These are phyloP conservation scores for Furnarius figulus DNA, from an alignment of 2,113 vertebrate species.

Conservation along the genomic window DNA sequence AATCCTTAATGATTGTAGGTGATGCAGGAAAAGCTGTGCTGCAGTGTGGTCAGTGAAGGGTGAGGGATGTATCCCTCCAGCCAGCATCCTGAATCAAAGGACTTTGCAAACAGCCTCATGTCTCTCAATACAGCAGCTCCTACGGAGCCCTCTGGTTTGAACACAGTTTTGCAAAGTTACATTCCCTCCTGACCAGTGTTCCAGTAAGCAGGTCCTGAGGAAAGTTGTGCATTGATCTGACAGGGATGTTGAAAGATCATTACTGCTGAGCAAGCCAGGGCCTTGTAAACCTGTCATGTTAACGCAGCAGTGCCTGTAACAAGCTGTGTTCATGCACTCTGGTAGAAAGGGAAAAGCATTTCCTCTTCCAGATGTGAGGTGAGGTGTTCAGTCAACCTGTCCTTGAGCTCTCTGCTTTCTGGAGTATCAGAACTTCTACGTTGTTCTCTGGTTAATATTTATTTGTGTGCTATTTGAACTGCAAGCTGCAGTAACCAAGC, in stretches of 20 bases:
- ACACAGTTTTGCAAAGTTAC: not conserved
- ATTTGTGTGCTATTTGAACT: not conserved
- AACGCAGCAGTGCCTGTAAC: not conserved
- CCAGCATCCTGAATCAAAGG: not conserved
- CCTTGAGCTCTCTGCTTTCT: not conserved
- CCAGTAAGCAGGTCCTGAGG: not conserved
- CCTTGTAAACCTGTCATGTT: not conserved
- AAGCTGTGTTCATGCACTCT: not conserved
- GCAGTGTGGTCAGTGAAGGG: not conserved
- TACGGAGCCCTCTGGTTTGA: not conserved
- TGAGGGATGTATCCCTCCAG: not conserved
- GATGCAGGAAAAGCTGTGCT: not conserved
- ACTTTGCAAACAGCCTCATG: not conserved
- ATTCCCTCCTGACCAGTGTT: not conserved
- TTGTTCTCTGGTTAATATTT: not conserved
- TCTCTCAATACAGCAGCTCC: not conserved
- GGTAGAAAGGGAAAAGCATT: not conserved
- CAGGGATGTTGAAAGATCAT: constrained; percentile 11
- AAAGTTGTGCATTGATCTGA: constrained; percentile 3
- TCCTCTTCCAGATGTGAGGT: not conserved
- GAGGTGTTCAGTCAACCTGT: not conserved
- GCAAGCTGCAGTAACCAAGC: not conserved
- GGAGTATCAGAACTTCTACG: not conserved
- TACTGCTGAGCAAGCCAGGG: constrained; percentile 25
- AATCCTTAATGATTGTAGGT: not conserved